Evolutionary conservation across 1,140 invertebrate genomes (phyloP).

Genomic region (Cotesia chilonis): DNA sequence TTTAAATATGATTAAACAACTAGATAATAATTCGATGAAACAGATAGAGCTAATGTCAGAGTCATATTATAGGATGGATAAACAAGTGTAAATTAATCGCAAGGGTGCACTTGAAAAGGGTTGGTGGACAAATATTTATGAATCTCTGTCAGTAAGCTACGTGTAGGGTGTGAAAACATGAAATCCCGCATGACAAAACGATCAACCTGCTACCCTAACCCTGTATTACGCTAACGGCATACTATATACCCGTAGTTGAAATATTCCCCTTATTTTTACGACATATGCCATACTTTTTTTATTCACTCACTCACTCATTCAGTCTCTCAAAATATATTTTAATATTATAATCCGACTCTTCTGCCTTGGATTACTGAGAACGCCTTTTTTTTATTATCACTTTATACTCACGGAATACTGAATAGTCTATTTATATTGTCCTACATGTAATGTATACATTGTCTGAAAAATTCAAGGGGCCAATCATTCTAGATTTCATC

Average conservation of each 20-base stretch:
- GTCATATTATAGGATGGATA: conserved; percentile 5
- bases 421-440: no score
- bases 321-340: conserved; percentile 23
- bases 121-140: conserved; percentile 26
- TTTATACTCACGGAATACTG: conserved; percentile 12
- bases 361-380: conserved; percentile 25
- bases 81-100: conserved; percentile 31
- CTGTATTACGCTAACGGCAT: not conserved
- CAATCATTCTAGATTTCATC: conserved; percentile 20
- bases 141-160: conserved; percentile 12
- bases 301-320: conserved; percentile 11
- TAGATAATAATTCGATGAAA: not conserved
- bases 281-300: conserved; percentile 5
- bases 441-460: not conserved
- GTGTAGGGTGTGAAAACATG: conserved; percentile 19
- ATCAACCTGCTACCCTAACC: conserved; percentile 16
- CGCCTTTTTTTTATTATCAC: conserved; percentile 6
- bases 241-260: not conserved
- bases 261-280: not conserved
- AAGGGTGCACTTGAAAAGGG: conserved; percentile 15
- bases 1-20: not conserved
- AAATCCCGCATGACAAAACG: conserved; percentile 30
- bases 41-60: not conserved
- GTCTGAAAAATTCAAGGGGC: conserved; percentile 11
- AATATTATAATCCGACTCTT: conserved; percentile 38